A percentile compares a stretch with the other conserved stretches of the same genome.
Evolutionary conservation across 2,113 vertebrate genomes (phyloP).

Genomic region (Hyaena hyaena): DNA sequence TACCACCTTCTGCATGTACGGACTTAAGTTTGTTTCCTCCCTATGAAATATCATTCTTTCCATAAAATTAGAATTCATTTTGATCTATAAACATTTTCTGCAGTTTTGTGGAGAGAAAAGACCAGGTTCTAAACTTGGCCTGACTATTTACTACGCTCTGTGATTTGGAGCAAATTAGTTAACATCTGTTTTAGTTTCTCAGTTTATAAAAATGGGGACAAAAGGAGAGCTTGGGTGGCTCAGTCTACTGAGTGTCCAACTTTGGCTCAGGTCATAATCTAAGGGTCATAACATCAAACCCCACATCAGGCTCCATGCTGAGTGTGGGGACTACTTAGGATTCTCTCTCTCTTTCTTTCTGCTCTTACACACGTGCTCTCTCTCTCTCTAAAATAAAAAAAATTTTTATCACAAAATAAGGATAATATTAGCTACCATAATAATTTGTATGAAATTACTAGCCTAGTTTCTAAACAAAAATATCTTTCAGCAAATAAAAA

Average conservation of each 20-base stretch:
- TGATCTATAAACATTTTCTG: not conserved
- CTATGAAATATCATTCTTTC: not conserved
- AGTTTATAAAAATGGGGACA: not conserved
- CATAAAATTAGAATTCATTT: conserved; percentile 40
- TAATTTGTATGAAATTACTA: not conserved
- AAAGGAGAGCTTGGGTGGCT: too few relatives aligned
- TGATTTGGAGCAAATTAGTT: not conserved
- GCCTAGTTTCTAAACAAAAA: not conserved
- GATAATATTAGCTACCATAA: not conserved
- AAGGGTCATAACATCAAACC: too few relatives aligned
- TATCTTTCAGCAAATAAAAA: conserved; percentile 8
- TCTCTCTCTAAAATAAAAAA: too few relatives aligned
- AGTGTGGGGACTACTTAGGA: too few relatives aligned
- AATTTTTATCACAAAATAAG: too few relatives aligned
- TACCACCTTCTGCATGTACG: not conserved
- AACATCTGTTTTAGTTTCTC: not conserved
- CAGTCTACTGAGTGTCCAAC: too few relatives aligned
- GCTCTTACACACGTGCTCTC: too few relatives aligned
- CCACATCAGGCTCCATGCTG: too few relatives aligned
- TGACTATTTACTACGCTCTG: not conserved
- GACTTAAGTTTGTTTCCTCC: not conserved
- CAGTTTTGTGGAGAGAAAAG: not conserved
- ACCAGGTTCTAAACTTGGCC: not conserved
- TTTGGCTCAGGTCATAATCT: too few relatives aligned
- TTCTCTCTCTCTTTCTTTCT: too few relatives aligned